Percentiles rank a stretch among this genome's conserved stretches.
Conservation (phyloP, 2,888 invertebrate species). For the Molorchus minor region DNA sequence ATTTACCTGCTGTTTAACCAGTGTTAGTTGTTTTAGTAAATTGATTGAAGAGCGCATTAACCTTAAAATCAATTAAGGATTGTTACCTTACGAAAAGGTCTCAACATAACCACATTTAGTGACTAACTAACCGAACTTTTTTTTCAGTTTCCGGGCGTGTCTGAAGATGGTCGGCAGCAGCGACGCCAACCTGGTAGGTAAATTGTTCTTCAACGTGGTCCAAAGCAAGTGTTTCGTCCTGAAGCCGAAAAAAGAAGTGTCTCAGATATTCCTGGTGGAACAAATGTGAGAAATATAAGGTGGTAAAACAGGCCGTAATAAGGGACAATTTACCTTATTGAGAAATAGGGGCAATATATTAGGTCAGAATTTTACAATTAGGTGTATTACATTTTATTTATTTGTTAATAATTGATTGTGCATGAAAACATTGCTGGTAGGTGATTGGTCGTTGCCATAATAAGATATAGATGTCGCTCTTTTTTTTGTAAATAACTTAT, state of each 20-base stretch:
- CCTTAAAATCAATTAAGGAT: no score
- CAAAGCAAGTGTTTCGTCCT: constrained; percentile 93
- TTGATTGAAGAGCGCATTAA: no score
- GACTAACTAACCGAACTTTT: no score
- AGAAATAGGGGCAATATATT: constrained; percentile 10
- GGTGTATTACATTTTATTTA: constrained; percentile 28
- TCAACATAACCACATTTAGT: no score
- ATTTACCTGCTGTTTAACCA: no score
- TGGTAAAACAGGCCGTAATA: constrained; percentile 77
- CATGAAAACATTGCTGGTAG: not conserved
- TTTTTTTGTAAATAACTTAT: no score
- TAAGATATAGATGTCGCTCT: no score
- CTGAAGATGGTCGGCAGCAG: constrained; percentile 87
- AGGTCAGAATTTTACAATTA: constrained; percentile 1
- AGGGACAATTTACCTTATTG: constrained; percentile 78
- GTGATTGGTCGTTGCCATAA: no score
- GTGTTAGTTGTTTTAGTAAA: no score
- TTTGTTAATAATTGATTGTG: constrained; percentile 24
- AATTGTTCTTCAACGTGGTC: constrained; percentile 94
- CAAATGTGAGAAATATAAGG: constrained; percentile 74
- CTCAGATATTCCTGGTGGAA: constrained; percentile 83
- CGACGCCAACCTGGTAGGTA: constrained; percentile 89
- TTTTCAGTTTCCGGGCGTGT: constrained; percentile 89
- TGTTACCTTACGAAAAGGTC: no score
- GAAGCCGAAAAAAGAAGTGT: constrained; percentile 80